Conservation (phyloP, 1,140 invertebrate genomes). For the Drosophila repletoides region DNA sequence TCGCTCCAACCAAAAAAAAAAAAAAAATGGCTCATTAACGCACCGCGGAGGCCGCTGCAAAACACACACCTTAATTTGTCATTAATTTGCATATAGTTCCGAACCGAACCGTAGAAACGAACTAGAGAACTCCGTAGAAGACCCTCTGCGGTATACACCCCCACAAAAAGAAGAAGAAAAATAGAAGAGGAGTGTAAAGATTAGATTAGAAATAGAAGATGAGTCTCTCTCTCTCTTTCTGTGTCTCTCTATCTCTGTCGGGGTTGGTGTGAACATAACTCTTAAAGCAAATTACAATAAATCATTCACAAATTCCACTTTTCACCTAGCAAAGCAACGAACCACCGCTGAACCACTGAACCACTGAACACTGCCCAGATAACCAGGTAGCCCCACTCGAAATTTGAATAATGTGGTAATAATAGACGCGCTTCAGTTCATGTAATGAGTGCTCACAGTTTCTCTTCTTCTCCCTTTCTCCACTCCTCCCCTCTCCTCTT, state of each 20-base stretch:
- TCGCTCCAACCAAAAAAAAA: neutral
- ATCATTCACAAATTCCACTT: conserved; percentile 78
- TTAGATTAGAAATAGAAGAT: conserved; percentile 71
- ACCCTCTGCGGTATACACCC: conserved; percentile 21
- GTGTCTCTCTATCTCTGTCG: conserved; percentile 31
- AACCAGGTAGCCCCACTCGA: conserved; percentile 19
- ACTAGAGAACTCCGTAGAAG: conserved; percentile 9
- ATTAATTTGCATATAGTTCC: conserved; percentile 79
- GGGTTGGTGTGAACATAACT: conserved; percentile 76
- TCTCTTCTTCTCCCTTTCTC: no score
- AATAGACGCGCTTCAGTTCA: conserved; percentile 78
- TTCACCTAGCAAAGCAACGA: conserved; percentile 51
- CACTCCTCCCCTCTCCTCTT: no score
- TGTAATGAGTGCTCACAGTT: conserved; percentile 73
- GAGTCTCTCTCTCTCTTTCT: conserved; percentile 31
- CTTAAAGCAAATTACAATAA: conserved; percentile 78
- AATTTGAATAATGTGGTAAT: conserved; percentile 78
- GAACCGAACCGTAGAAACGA: conserved; percentile 20
- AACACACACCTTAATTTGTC: conserved; percentile 80
- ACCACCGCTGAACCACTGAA: neutral
- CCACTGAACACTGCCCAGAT: conserved; percentile 1
- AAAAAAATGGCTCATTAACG: conserved; percentile 60
- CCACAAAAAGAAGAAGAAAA: conserved; percentile 1
- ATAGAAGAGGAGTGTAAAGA: neutral
- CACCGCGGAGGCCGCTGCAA: conserved; percentile 59